These are phyloP conservation scores for Ophonus ardosiacus DNA, from an alignment of 2,888 invertebrate genomes.

Conservation along the genomic window DNA sequence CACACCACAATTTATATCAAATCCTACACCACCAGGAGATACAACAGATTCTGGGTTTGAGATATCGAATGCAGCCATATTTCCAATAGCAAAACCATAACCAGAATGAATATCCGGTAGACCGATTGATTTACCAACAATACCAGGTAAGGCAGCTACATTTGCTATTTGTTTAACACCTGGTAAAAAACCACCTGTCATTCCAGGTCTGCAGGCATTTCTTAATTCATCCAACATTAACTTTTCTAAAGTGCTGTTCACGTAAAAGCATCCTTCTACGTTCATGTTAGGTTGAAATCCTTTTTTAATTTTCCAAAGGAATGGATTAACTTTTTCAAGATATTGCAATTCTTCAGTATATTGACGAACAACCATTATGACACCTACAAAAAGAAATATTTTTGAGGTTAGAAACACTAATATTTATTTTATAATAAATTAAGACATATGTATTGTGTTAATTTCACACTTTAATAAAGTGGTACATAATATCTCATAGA, in stretches of 20 bases:
- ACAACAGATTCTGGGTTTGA: conserved; percentile 94
- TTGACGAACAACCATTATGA: conserved; percentile 89
- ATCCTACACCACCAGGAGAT: conserved; percentile 98
- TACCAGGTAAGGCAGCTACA: conserved; percentile 98
- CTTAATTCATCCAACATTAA: conserved; percentile 98
- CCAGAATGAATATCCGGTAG: conserved; percentile 98
- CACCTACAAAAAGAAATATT: conserved; percentile 13
- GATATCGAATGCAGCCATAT: conserved; percentile 99
- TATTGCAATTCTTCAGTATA: conserved; percentile 96
- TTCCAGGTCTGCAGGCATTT: conserved; percentile 92
- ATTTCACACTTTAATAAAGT: too few relatives aligned
- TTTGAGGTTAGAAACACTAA: conserved; percentile 15
- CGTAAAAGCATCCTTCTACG: conserved; percentile 98
- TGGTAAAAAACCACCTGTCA: conserved; percentile 97
- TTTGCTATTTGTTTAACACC: conserved; percentile 99
- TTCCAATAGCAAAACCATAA: conserved; percentile 99
- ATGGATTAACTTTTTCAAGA: conserved; percentile 90
- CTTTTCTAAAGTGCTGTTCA: conserved; percentile 92
- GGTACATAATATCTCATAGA: too few relatives aligned
- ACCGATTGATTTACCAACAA: conserved; percentile 95
- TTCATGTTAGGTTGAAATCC: conserved; percentile 99
- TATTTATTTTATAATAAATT: background rate
- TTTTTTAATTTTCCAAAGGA: conserved; percentile 96
- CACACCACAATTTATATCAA: conserved; percentile 99
- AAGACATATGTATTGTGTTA: too few relatives aligned